Evolutionary conservation across 2,888 invertebrate genomes (phyloP), one percentile per base, ranked within the genome.

Genomic region (Sarcophaga caerulescens): DNA sequence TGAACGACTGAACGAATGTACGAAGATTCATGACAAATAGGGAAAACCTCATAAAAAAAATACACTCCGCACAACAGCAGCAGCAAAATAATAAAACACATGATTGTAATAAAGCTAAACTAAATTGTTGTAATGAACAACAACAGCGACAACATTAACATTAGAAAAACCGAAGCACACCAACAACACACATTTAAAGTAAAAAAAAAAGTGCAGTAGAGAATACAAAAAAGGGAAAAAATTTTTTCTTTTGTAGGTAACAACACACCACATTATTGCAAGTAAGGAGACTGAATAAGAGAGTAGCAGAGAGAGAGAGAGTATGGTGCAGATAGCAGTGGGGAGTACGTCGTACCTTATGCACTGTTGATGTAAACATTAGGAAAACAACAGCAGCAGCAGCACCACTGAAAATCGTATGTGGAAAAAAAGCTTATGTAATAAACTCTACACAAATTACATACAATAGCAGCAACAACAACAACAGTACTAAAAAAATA

Each of bases 401-500:
- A 73, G 12, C 73, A 69, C 63, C 35, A 86, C 44, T 62, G 75
- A 76, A 80, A 81, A 63, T 60, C 52, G 52, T 52, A 52, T 52
- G 52, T 68, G 74, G 71, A 71, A 81, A 84, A 81, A 87, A 84
- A 86, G 82, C 86, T 88, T 88, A 85, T 81, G 84, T 77, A 85
- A 86, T 71, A 86, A 86, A 86, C 86, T 86, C 81, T 86, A 86
- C 78, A 80, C 77, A 73, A 78, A 71, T 66, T 66, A 84, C 69
- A 81, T 66, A 84, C 69, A 81, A 57, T 73, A 45, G 73, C 69
- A 47, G 75, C 69, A 68, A 63, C 65, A 44, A 52, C 81, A 78
- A 73, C 71, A 60, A 84, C 69, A 81, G 52, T 73, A 45, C 68
- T 75, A 47, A 74, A 74, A 68, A 68, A 70, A 44, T 21, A 47